phyloP scores from a whole-genome alignment of 2,888 invertebrate species.

The Caenorhabditis sp. region DNA sequence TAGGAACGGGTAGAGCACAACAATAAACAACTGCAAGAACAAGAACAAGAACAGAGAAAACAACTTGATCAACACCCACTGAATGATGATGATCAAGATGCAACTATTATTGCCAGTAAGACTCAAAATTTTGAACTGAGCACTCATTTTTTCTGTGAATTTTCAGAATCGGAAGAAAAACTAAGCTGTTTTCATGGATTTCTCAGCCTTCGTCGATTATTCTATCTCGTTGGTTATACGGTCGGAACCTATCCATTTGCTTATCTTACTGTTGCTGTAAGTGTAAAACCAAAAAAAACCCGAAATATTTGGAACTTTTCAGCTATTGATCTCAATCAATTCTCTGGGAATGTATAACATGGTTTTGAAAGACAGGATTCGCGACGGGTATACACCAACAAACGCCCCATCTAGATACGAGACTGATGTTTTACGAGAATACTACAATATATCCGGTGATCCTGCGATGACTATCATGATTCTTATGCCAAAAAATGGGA shows the following conservation, averaged over 20 bases:
- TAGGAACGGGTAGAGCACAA: slow-evolving; percentile 6
- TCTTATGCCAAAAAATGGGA: slow-evolving; percentile 65
- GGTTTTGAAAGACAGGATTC: slow-evolving; percentile 63
- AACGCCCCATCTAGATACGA: slow-evolving; percentile 62
- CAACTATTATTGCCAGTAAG: not conserved
- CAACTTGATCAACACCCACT: not conserved
- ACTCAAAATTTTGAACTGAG: not conserved
- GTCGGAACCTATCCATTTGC: slow-evolving; percentile 52
- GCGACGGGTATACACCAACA: slow-evolving; percentile 69
- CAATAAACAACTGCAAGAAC: not conserved
- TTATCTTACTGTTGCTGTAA: slow-evolving; percentile 46
- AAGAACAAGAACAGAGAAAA: not conserved
- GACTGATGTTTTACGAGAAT: slow-evolving; percentile 19
- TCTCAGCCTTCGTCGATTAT: slow-evolving; percentile 58
- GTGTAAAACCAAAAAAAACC: not conserved
- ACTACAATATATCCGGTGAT: slow-evolving; percentile 58
- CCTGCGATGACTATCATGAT: slow-evolving; percentile 68
- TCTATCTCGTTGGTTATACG: slow-evolving; percentile 53
- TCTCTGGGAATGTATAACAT: slow-evolving; percentile 52
- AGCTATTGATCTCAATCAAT: slow-evolving; percentile 45
- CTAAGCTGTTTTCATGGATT: slow-evolving; percentile 47
- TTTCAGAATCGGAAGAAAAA: slow-evolving; percentile 28
- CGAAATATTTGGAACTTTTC: not conserved
- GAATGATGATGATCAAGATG: not conserved
- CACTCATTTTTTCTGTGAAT: too few relatives aligned